Evolutionary conservation across 2,888 invertebrate species (phyloP), one percentile per base, ranked within the genome.

Genomic region (Phragmatobia fuliginosa): DNA sequence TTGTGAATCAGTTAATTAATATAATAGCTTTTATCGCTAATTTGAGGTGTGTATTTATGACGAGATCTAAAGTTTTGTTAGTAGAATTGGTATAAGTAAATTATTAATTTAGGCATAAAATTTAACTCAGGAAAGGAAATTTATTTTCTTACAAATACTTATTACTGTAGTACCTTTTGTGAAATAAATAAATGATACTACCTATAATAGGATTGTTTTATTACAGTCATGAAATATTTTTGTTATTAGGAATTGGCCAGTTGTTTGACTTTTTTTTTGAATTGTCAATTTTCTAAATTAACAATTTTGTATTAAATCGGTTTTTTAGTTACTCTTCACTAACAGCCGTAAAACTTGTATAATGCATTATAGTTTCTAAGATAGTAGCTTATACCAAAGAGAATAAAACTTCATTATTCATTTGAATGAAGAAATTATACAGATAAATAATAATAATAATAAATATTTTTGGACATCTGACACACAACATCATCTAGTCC

Each of bases 1-100:
- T 71, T 75, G n/a, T 67, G 70, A 64, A 73, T 71, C 45, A 64
- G 56, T 71, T 77, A 71, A 74, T 83, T 81, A 76, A 72, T 81
- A 76, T 75, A 64, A 81, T 72, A 67, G 64, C 64, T 66, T 67
- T 70, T 16, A 33, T 71, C 67, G 66, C 75, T 78, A 70, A 70
- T 67, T 70, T 80, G 78, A 25, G 65, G 60, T 62, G 67, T 64
- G 71, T 68, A 71, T 68, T 66, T 31, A 66, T 59, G 38, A 70
- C 72, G 2, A 59, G 10, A 72, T 78, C 59, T 38, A 68, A 70
- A 68, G 41, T 58, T 68, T 65, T 70, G 52, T 67, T 38, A n/a
- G 25, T 62, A 16, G 59, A 62, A 36, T 59, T 49, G 62, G 58
- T 64, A 68, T 65, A 72, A 71, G 61, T 60, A 63, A 70, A 77